Percentiles rank a stretch among this genome's conserved stretches.
Evolutionary conservation across 2,113 vertebrate species (phyloP).

Genomic region (Varanus salvator): DNA sequence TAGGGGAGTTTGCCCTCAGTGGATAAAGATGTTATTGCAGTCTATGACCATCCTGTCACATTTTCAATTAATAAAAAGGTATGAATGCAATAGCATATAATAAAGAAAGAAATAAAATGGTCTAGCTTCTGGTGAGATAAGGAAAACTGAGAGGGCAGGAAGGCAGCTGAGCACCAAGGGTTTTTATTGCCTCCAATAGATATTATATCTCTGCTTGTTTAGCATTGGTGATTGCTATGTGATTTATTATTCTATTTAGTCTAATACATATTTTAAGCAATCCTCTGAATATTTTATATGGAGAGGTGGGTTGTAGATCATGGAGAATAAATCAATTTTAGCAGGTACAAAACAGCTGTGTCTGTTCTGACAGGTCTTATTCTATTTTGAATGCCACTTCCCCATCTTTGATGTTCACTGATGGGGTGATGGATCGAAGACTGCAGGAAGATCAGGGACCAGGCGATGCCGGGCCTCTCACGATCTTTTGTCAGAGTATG

Average conservation of each 20-base stretch:
- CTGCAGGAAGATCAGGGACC: slow-evolving; percentile 86
- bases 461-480: slow-evolving; percentile 79
- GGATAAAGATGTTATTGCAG: no score
- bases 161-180: neutral
- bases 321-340: neutral
- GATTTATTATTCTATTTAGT: neutral
- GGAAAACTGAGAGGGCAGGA: neutral
- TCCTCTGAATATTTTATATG: neutral
- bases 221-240: neutral
- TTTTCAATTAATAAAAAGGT: no score
- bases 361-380: slow-evolving; percentile 83
- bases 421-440: slow-evolving; percentile 84
- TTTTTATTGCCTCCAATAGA: neutral
- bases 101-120: no score
- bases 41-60: no score
- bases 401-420: slow-evolving; percentile 78
- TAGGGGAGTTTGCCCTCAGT: no score
- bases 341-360: neutral
- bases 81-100: no score
- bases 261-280: neutral
- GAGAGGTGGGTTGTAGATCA: neutral
- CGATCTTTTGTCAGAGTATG: slow-evolving; percentile 90
- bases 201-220: neutral
- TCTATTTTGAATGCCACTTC: slow-evolving; percentile 86
- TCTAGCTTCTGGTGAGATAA: neutral